Percentiles rank a stretch among this genome's conserved stretches.
phyloP scores from a whole-genome alignment of 1,140 invertebrate genomes.

The Akabosia matsudoensis region DNA sequence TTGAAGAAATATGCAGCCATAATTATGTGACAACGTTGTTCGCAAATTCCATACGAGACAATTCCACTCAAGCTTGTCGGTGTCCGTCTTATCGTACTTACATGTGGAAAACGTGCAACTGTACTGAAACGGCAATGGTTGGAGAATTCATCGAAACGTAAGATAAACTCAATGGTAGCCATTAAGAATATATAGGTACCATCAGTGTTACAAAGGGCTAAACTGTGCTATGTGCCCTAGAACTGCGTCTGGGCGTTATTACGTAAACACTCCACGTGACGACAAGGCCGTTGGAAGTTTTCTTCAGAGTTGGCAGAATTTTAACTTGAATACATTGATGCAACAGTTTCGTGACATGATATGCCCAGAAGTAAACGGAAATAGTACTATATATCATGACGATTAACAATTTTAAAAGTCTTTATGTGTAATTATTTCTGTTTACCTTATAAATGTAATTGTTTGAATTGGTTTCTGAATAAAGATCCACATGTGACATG shows the following conservation, averaged over 20 bases:
- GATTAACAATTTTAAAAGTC: too few species aligned
- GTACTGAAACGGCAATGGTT: background rate
- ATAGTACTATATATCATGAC: too few species aligned
- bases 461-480: background rate
- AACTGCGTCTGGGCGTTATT: background rate
- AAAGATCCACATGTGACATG: background rate
- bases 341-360: too few species aligned
- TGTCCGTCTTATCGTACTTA: background rate
- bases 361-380: too few species aligned
- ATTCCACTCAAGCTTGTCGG: background rate
- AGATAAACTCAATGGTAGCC: too few species aligned
- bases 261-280: background rate
- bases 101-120: background rate
- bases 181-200: background rate
- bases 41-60: background rate
- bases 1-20: constrained; percentile 3
- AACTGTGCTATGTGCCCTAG: background rate
- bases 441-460: too few species aligned
- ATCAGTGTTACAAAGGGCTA: too few species aligned
- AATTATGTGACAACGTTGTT: background rate
- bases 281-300: too few species aligned
- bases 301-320: too few species aligned
- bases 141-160: background rate
- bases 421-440: too few species aligned
- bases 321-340: too few species aligned